Evolutionary conservation across 2,888 invertebrate genomes (phyloP).

Genomic region (Lasiommata megera): DNA sequence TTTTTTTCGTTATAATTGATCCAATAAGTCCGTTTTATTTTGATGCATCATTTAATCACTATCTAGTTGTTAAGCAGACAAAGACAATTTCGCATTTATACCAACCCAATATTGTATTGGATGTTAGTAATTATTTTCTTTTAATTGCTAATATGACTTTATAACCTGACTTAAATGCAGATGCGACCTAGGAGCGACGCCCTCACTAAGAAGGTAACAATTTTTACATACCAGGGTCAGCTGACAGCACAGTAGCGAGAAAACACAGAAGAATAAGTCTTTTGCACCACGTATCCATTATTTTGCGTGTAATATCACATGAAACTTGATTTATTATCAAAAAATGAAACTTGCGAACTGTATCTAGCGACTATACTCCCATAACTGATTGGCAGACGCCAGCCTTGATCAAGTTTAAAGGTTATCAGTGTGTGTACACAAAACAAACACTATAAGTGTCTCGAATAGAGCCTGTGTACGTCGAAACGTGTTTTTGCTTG

Average conservation of each 20-base stretch:
- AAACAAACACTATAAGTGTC: background rate
- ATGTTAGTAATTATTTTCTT: too few relatives aligned
- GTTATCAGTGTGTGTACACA: constrained; percentile 11
- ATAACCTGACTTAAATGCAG: too few relatives aligned
- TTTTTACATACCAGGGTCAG: background rate
- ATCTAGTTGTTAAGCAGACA: too few relatives aligned
- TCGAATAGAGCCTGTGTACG: background rate
- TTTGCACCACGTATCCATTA: background rate
- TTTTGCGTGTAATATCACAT: background rate
- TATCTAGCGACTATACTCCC: too few relatives aligned
- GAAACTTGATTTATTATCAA: background rate
- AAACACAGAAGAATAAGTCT: background rate
- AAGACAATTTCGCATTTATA: too few relatives aligned
- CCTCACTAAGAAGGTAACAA: background rate
- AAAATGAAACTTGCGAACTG: too few relatives aligned
- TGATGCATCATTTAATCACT: too few relatives aligned
- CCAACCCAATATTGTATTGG: too few relatives aligned
- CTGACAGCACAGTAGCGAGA: background rate
- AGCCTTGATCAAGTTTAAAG: background rate
- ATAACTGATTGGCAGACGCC: background rate
- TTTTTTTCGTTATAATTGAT: too few relatives aligned
- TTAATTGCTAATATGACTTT: too few relatives aligned
- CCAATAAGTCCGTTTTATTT: too few relatives aligned
- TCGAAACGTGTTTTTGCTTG: constrained; percentile 12
- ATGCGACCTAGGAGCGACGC: too few relatives aligned